Conservation (phyloP, 1,140 invertebrate species). For the Aphidius ervi region DNA sequence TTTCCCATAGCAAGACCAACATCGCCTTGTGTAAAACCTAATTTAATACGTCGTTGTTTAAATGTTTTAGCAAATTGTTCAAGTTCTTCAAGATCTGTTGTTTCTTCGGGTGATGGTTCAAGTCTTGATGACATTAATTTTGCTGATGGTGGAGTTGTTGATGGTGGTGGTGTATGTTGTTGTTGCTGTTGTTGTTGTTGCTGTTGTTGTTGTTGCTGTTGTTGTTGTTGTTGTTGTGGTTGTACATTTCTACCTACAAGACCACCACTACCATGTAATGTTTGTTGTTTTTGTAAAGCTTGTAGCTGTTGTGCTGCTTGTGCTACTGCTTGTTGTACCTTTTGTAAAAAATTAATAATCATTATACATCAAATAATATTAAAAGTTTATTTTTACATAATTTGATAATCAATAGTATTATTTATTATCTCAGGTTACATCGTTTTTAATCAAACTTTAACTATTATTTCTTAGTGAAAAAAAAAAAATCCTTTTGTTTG, state of each 20-base stretch:
- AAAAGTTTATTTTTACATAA: not conserved
- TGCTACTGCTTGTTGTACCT: conserved; percentile 73
- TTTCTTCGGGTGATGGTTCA: conserved; percentile 83
- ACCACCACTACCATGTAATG: conserved; percentile 43
- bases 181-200: conserved; percentile 21
- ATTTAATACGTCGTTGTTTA: conserved; percentile 91
- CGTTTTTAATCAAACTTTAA: not conserved
- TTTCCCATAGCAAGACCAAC: conserved; percentile 98
- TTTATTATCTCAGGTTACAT: not conserved
- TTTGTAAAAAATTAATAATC: conserved; percentile 23
- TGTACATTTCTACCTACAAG: conserved; percentile 40
- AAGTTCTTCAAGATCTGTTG: conserved; percentile 90
- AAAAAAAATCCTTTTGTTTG: conserved; percentile 15
- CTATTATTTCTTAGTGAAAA: conserved; percentile 1
- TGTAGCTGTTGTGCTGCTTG: conserved; percentile 80
- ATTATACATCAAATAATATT: conserved; percentile 10
- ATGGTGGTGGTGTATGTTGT: conserved; percentile 50
- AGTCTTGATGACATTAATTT: conserved; percentile 57
- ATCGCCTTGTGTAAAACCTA: conserved; percentile 97
- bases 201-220: too few relatives aligned
- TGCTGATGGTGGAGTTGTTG: conserved; percentile 48
- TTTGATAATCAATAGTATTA: not conserved
- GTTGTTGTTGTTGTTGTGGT: too few relatives aligned
- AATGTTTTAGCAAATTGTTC: conserved; percentile 97
- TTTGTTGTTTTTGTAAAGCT: conserved; percentile 73